Conservation (phyloP, 2,113 vertebrate genomes). For the Spheniscus mendiculus region DNA sequence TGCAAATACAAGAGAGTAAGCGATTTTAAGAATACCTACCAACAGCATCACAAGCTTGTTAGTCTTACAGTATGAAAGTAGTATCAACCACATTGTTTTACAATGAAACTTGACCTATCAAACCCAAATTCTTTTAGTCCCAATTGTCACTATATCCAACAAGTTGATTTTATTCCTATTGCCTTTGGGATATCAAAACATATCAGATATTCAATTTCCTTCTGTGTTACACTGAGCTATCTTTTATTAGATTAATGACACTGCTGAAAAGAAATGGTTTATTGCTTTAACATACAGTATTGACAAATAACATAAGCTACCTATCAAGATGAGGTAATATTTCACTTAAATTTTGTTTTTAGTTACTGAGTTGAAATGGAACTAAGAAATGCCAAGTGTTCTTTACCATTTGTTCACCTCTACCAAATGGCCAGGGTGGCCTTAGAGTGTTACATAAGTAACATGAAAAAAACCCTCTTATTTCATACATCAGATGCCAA, state of each 20-base stretch:
- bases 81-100: neutral
- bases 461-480: neutral
- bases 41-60: neutral
- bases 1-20: neutral
- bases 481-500: neutral
- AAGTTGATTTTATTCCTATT: neutral
- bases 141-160: neutral
- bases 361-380: neutral
- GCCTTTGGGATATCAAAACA: neutral
- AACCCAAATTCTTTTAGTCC: neutral
- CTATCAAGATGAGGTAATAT: neutral
- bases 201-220: neutral
- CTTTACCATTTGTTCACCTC: neutral
- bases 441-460: neutral
- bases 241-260: neutral
- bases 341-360: neutral
- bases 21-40: rapidly evolving
- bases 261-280: neutral
- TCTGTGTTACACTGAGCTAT: neutral
- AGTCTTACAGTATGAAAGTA: neutral
- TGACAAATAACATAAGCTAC: neutral
- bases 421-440: neutral
- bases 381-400: neutral
- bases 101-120: neutral
- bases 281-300: neutral